A percentile compares a stretch with the other conserved stretches of the same genome.
These are phyloP conservation scores for Cynodonichthys magdalenae DNA, from an alignment of 2,797 vertebrate species.

Conservation along the genomic window DNA sequence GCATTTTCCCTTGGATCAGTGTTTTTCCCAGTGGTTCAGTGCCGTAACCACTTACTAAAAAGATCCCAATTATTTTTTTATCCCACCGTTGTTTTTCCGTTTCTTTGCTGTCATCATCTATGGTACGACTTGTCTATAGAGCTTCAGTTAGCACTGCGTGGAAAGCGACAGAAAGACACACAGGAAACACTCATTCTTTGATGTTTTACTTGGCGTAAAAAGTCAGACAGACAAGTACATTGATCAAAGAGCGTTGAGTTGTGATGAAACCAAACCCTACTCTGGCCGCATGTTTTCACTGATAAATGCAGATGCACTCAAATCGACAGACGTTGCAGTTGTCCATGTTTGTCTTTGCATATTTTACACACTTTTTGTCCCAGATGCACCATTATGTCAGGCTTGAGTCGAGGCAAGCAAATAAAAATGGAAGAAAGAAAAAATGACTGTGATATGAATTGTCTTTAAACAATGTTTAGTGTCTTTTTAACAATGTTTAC, in stretches of 20 bases:
- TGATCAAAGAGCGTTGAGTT: slow-evolving; percentile 59
- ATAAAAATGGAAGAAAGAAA: not conserved
- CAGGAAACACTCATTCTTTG: slow-evolving; percentile 37
- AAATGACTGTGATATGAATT: not conserved
- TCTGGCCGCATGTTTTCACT: not conserved
- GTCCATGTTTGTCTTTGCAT: not conserved
- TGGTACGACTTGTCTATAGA: not conserved
- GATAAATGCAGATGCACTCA: not conserved
- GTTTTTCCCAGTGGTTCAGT: not conserved
- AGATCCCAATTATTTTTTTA: not conserved
- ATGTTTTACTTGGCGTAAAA: slow-evolving; percentile 25
- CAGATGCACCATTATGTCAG: not conserved
- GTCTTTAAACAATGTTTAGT: not conserved
- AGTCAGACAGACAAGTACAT: slow-evolving; percentile 30
- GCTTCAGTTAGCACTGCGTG: slow-evolving; percentile 8
- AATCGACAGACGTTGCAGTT: not conserved
- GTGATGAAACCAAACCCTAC: slow-evolving; percentile 49
- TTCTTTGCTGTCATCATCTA: slow-evolving; percentile 7
- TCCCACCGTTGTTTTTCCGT: slow-evolving; percentile 6
- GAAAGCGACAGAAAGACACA: slow-evolving; percentile 17
- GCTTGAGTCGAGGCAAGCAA: not conserved
- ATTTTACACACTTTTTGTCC: not conserved
- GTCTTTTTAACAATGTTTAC: too few species aligned
- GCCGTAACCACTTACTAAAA: slow-evolving; percentile 4
- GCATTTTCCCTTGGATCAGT: not conserved